phyloP scores from a whole-genome alignment of 2,797 vertebrate genomes.

The Cynodonichthys magdalenae region DNA sequence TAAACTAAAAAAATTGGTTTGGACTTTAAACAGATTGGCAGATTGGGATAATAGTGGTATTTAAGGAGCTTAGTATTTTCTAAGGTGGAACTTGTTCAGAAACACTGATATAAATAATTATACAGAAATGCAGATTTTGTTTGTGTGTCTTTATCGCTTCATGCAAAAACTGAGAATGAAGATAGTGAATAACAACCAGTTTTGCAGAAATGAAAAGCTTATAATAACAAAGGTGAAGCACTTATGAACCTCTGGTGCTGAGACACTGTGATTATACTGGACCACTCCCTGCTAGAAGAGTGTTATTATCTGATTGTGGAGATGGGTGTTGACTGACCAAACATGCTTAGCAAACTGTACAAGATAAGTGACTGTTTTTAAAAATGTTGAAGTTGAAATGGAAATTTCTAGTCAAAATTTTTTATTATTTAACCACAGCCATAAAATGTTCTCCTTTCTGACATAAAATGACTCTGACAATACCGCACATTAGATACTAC shows the following conservation, averaged over 20 bases:
- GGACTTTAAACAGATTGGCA: too few relatives aligned
- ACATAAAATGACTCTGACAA: background rate
- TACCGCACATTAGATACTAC: slow-evolving; percentile 8
- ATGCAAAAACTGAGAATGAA: background rate
- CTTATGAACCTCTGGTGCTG: slow-evolving; percentile 12
- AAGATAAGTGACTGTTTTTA: slow-evolving; percentile 16
- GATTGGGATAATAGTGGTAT: too few relatives aligned
- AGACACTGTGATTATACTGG: slow-evolving; percentile 15
- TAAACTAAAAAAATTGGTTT: too few relatives aligned
- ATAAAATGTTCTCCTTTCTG: background rate
- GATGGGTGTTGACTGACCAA: slow-evolving; percentile 39
- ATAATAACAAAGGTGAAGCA: slow-evolving; percentile 6
- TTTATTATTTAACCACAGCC: too few relatives aligned
- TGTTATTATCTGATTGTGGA: slow-evolving; percentile 60
- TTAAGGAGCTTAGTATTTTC: too few relatives aligned
- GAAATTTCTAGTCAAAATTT: background rate
- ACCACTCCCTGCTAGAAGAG: slow-evolving; percentile 32
- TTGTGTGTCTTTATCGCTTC: background rate
- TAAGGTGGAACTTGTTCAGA: too few relatives aligned
- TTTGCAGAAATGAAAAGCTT: slow-evolving; percentile 3
- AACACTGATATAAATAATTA: too few relatives aligned
- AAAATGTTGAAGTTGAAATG: background rate
- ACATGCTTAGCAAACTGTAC: slow-evolving; percentile 29
- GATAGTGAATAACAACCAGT: slow-evolving; percentile 3
- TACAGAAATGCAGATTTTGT: too few relatives aligned